Evolutionary conservation across 2,888 invertebrate species (phyloP).

Genomic region (Horisme vitalbata): DNA sequence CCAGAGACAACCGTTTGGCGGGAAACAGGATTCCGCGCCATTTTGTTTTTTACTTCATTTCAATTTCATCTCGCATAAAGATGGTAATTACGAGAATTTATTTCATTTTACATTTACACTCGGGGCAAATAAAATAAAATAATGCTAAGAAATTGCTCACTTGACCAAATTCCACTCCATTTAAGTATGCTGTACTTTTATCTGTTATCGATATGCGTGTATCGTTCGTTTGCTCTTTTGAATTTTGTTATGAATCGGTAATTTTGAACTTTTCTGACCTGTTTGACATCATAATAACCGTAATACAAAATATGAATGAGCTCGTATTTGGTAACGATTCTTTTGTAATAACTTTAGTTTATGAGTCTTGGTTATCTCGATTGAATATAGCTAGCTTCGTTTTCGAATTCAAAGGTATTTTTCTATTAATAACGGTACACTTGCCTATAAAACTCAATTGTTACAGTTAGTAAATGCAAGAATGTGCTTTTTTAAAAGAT

Average conservation of each 20-base stretch:
- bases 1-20: constrained; percentile 56
- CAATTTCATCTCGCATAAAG: constrained; percentile 40
- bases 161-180: constrained; percentile 9
- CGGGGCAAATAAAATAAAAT: constrained; percentile 14
- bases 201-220: constrained; percentile 22
- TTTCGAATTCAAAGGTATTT: constrained; percentile 10
- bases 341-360: constrained; percentile 17
- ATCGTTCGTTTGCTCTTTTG: constrained; percentile 19
- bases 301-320: constrained; percentile 20
- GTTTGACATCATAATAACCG: constrained; percentile 28
- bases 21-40: constrained; percentile 45
- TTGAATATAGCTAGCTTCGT: constrained; percentile 10
- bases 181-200: constrained; percentile 15
- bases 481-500: too few relatives aligned
- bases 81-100: constrained; percentile 43
- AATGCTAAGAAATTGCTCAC: constrained; percentile 23
- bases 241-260: constrained; percentile 18
- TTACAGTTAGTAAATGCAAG: too few relatives aligned
- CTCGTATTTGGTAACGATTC: constrained; percentile 9
- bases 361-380: constrained; percentile 7
- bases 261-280: constrained; percentile 27
- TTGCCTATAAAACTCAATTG: too few relatives aligned
- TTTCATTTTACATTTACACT: constrained; percentile 23
- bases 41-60: constrained; percentile 46
- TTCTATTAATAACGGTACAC: background rate